Base-by-base conservation (phyloP, 2,888 invertebrate species). In the Drosophila subsilvestris region DNA sequence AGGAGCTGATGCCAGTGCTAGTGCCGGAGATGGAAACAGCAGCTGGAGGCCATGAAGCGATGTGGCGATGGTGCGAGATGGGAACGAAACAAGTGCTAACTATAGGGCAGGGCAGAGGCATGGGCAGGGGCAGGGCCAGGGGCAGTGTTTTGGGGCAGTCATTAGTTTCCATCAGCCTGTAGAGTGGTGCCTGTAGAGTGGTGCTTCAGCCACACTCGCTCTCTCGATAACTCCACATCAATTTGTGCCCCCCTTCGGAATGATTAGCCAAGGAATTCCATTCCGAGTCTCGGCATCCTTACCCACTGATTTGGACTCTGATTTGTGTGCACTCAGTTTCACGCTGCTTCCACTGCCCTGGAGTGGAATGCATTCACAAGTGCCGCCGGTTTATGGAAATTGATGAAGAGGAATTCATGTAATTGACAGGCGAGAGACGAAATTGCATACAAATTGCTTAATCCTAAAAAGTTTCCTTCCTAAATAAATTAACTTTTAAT, bases 401-500 rank as follows among this genome's bases (percentile, higher is more conserved):
- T 68, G 75, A 74, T 74, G 74, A 48, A 20, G 43, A 55, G 47
- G 56, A 50, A 58, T 69, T 73, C 71, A 22, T 65, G 74, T 74
- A 74, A 75, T 68, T 74, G 74, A 76, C 73, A 69, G 56, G 53
- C 69, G 56, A 66, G 56, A 66, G 60, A 59, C 59, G 67, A 62
- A 80, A 74, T 80, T 80, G 73, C 78, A 80, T 80, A 73, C 63
- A 78, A 80, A 80, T 80, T 71, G 58, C 67, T 67, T 68, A 57
- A 66, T 55, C 56, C 51, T 29, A 62, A 56, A 49, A 57, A 58
- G 59, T 47, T 68, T 42, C 59, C 32, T 71, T 71, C 71, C 76
- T 79, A 61, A 85, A 82, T 85, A 82, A 87, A 82, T 82, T 87
- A 87, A 75, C 56, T 78, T 84, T 84, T 76, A 84, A 78, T 82